Base-by-base conservation (phyloP, 1,140 invertebrate genomes). In the Panagrolaimus sp. region DNA sequence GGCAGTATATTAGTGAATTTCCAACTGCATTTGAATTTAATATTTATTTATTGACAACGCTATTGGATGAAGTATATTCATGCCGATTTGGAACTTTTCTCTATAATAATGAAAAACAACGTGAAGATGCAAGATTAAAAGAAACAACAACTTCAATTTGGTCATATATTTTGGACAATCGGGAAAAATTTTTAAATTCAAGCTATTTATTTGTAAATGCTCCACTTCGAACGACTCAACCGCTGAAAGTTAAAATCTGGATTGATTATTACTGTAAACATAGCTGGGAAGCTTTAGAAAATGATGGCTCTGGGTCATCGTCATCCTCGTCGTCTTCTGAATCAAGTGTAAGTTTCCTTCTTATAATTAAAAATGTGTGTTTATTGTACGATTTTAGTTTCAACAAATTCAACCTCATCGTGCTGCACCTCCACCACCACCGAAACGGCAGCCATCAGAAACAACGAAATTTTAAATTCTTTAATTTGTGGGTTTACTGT, bases 21-120 rank as follows among this genome's bases (percentile, higher is more conserved):
- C 92, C 91, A 0, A 93, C 93, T 81, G 93, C 94, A 0, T 98
- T 99, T 86, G 93, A 99, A 86, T 99, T 98, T 85, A 98, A 96
- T 78, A 95, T 98, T 83, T 88, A 92, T 69, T 92, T 98, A 79
- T 87, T 99, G 31, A 91, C 96, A 27, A 94, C 91, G 0, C 91
- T 99, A 64, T 86, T 98, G 47, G 95, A 99, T 85, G 93, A 98
- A 84, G 85, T 98, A 31, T 98, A 98, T 85, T 93, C 92, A 14
- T 97, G 94, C 85, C 87, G 93, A 70, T 99, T 97, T 85, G 96
- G 96, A 11, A 98, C 96, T 8, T 99, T 99, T 86, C 87, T 99
- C 0, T 96, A 88, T 78, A 98, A 98, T 82, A 88, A 86, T 85
- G 88, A 83, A 71, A 78, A 77, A 57, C 66, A 81, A 48, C 20